Evolutionary conservation across 2,797 vertebrate species (phyloP).

Genomic region (Zenarchopterus dispar): DNA sequence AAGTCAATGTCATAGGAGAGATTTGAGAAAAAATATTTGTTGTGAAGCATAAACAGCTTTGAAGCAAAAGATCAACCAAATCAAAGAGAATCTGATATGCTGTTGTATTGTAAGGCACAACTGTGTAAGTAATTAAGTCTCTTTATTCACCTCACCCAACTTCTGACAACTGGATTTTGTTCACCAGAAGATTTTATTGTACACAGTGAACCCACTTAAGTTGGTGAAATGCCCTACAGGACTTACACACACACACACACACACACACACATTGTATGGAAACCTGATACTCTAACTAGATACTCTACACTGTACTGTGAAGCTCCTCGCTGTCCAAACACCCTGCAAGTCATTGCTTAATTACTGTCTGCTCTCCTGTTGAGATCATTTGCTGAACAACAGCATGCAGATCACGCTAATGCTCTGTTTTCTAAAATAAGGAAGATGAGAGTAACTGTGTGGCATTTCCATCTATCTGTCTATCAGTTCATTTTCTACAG

Average conservation of each 20-base stretch:
- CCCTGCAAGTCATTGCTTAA: constrained; percentile 64
- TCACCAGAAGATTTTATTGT: constrained; percentile 6
- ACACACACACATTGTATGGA: constrained; percentile 1
- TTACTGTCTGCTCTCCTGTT: constrained; percentile 63
- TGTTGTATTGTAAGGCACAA: constrained; percentile 16
- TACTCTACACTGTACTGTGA: constrained; percentile 40
- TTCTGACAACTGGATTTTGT: constrained; percentile 12
- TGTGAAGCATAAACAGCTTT: constrained; percentile 40
- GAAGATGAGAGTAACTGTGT: constrained; percentile 33
- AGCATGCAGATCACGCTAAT: constrained; percentile 42
- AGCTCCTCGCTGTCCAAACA: constrained; percentile 52
- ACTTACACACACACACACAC: constrained; percentile 12
- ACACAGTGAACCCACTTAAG: constrained; percentile 5
- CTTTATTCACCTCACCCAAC: background rate
- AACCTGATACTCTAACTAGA: constrained; percentile 1
- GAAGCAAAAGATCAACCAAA: constrained; percentile 51
- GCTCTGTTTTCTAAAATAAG: constrained; percentile 49
- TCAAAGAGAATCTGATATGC: constrained; percentile 40
- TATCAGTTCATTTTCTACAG: too few species aligned
- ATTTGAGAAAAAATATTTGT: constrained; percentile 11
- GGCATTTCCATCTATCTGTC: constrained; percentile 20
- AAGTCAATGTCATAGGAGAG: constrained; percentile 8
- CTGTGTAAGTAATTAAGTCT: background rate
- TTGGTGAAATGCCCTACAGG: constrained; percentile 8
- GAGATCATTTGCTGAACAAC: constrained; percentile 49